Evolutionary conservation across 1,140 invertebrate species (phyloP), one percentile per base, ranked within the genome.

Genomic region (Cherax destructor): DNA sequence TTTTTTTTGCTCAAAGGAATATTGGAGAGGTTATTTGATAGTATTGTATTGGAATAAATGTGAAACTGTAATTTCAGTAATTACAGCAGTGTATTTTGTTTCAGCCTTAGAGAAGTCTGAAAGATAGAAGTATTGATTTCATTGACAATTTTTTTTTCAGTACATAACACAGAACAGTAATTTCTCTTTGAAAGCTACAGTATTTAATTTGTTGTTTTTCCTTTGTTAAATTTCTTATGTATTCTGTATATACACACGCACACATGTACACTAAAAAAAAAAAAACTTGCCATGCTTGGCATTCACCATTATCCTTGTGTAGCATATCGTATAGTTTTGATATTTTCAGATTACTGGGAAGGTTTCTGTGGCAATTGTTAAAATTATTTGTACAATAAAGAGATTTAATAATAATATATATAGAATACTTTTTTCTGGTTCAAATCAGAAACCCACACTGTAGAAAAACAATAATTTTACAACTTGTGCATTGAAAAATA

Each of bases 371-470:
- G 69, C 21, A 74, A 74, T 30, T 74, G n/a, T 74, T 74, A 74
- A 74, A 10, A 9, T 74, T 69, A 69, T 74, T 74, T 74, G 61
- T 65, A 65, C 61, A 65, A 65, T 65, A 65, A 65, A 30, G 69
- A 74, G n/a, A 74, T 74, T 74, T 74, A 74, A 74, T 74, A 74
- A 74, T n/a, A 16, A 74, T 74, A 30, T 21, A 30, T 74, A 30
- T 74, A 30, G 24, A 10, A 74, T 74, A 74, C 24, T 24, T 74
- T 10, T 69, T 74, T 74, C 69, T 74, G 24, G 11, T 74, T 30
- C 13, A 30, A 30, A 30, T 74, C 69, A 30, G 69, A 74, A 6
- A 5, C 7, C 24, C 3, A 74, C 30, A 21, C 21, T 30, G 21
- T 21, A 30, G 69, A 74, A 5, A 9, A 10, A 24, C 7, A 74